Conservation (phyloP, 2,113 vertebrate species). For the Chinchilla lanigera region DNA sequence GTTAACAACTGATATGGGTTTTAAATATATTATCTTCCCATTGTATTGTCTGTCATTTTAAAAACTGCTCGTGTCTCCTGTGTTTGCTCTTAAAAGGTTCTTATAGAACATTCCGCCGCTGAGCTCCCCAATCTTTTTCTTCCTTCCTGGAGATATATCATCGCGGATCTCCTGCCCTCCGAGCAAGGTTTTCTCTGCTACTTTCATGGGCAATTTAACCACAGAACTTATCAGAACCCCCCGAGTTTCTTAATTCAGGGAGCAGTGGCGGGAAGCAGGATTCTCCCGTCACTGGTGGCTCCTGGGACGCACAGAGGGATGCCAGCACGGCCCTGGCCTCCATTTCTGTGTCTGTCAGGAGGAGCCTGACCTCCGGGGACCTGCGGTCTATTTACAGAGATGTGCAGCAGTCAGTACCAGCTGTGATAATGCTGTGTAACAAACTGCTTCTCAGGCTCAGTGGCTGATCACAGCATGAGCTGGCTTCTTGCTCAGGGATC, state of each 20-base stretch:
- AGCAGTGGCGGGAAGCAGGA: background rate
- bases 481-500: background rate
- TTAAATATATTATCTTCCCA: conserved; percentile 90
- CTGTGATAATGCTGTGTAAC: background rate
- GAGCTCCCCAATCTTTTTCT: conserved; percentile 68
- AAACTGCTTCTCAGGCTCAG: accelerated
- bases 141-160: conserved; percentile 70
- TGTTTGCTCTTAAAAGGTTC: conserved; percentile 86
- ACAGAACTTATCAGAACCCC: conserved; percentile 68
- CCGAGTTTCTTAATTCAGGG: conserved; percentile 32
- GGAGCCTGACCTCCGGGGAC: background rate
- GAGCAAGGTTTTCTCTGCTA: conserved; percentile 71
- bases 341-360: accelerated
- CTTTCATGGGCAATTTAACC: conserved; percentile 84
- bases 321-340: accelerated
- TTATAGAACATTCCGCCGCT: conserved; percentile 80
- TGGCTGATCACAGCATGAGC: accelerated
- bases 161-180: background rate
- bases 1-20: conserved; percentile 89
- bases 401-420: background rate
- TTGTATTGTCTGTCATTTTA: conserved; percentile 88
- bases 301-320: background rate
- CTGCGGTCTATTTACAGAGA: background rate
- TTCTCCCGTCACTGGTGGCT: background rate
- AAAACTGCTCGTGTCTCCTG: conserved; percentile 86